These are phyloP conservation scores for Synergus umbraculus DNA, from an alignment of 2,888 invertebrate genomes.

Conservation along the genomic window DNA sequence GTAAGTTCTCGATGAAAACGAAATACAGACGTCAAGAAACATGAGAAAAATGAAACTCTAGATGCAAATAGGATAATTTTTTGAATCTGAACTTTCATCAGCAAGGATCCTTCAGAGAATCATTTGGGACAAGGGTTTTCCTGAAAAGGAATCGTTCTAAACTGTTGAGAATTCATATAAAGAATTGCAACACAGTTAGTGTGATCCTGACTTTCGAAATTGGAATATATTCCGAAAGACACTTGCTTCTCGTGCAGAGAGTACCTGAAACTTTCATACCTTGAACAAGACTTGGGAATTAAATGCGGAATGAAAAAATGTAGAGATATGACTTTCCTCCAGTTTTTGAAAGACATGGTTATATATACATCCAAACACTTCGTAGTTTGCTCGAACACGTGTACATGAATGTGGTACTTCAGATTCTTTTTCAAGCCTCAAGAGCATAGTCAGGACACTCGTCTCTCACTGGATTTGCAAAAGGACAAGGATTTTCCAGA, in stretches of 20 bases:
- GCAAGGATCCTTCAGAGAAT: no score
- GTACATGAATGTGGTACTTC: conserved; percentile 22
- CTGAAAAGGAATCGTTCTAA: no score
- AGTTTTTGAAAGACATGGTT: background rate
- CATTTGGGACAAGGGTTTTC: no score
- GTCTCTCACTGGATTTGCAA: background rate
- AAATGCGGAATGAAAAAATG: background rate
- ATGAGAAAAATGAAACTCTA: no score
- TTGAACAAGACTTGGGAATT: background rate
- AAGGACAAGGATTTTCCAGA: background rate
- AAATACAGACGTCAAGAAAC: no score
- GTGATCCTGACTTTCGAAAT: no score
- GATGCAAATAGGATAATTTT: no score
- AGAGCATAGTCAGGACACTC: conserved; percentile 19
- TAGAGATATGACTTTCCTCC: background rate
- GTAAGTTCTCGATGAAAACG: no score
- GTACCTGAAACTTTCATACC: background rate
- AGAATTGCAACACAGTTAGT: no score
- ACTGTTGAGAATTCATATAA: no score
- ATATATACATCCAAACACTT: background rate
- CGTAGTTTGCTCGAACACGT: conserved; percentile 3
- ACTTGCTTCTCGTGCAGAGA: background rate
- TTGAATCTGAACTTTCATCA: no score
- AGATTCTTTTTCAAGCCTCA: conserved; percentile 13
- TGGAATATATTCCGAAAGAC: no score